phyloP scores from a whole-genome alignment of 2,888 invertebrate species.

The Platerodrilus igneus region DNA sequence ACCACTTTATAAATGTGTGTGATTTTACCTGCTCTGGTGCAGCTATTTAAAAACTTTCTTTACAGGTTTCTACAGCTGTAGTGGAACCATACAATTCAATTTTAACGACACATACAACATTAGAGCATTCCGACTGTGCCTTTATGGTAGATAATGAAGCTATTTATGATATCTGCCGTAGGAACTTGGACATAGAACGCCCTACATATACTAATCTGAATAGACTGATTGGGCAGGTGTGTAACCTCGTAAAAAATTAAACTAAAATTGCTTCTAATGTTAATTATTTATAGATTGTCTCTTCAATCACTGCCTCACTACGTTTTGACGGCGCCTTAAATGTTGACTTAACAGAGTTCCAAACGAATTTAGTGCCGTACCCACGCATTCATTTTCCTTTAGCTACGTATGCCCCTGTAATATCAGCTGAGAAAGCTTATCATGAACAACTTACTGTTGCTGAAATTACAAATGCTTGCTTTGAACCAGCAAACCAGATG shows the following conservation, averaged over 20 bases:
- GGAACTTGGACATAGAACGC: constrained; percentile 80
- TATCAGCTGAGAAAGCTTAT: constrained; percentile 89
- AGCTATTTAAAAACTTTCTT: constrained; percentile 6
- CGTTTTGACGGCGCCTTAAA: constrained; percentile 90
- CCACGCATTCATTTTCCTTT: constrained; percentile 94
- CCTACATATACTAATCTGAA: constrained; percentile 85
- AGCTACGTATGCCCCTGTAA: constrained; percentile 86
- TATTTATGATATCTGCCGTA: constrained; percentile 83
- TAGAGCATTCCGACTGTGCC: constrained; percentile 82
- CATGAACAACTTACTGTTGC: constrained; percentile 87
- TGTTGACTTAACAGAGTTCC: constrained; percentile 91
- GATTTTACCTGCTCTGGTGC: too few relatives aligned
- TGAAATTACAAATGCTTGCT: constrained; percentile 92
- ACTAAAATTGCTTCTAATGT: constrained; percentile 23
- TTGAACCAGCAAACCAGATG: constrained; percentile 93
- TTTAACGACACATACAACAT: constrained; percentile 85
- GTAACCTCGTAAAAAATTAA: background rate
- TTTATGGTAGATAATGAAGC: constrained; percentile 92
- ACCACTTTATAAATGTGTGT: background rate
- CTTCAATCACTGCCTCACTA: constrained; percentile 88
- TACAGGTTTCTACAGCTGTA: constrained; percentile 74
- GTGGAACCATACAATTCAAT: constrained; percentile 91
- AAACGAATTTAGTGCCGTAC: constrained; percentile 89
- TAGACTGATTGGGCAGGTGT: constrained; percentile 72
- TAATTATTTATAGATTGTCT: constrained; percentile 65